These are phyloP conservation scores for Pachycephus smyrnensis DNA, from an alignment of 2,888 invertebrate species.

Conservation along the genomic window DNA sequence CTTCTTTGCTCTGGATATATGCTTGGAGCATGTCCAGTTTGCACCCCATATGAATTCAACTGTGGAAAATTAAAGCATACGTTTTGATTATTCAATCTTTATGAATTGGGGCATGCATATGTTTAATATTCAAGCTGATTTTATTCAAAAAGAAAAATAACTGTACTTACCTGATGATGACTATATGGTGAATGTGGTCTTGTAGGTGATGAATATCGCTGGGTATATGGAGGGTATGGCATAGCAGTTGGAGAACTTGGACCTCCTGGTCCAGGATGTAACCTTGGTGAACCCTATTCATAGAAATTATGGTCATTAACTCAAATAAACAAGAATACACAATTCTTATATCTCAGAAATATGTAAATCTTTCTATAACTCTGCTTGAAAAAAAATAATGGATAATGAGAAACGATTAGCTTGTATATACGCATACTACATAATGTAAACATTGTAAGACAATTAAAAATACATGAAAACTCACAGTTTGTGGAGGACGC, in stretches of 20 bases:
- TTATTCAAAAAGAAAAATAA: not conserved
- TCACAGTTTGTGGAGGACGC: slow-evolving; percentile 64
- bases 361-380: not conserved
- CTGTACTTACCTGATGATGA: slow-evolving; percentile 59
- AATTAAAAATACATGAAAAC: slow-evolving; percentile 11
- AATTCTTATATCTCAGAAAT: not conserved
- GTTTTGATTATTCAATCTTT: not conserved
- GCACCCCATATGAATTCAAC: slow-evolving; percentile 61
- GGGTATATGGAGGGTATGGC: slow-evolving; percentile 66
- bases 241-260: slow-evolving; percentile 64
- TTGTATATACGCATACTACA: not conserved
- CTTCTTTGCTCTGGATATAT: slow-evolving; percentile 62
- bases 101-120: not conserved
- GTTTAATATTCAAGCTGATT: not conserved
- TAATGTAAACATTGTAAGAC: not conserved
- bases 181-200: slow-evolving; percentile 64
- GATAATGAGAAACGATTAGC: not conserved
- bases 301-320: not conserved
- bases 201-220: slow-evolving; percentile 64
- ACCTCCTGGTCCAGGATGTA: slow-evolving; percentile 62
- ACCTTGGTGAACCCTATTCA: slow-evolving; percentile 60
- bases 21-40: slow-evolving; percentile 60
- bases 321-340: no score
- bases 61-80: slow-evolving; percentile 32
- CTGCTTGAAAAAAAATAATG: not conserved